Conservation (phyloP, 1,140 invertebrate genomes). For the Leptinotarsa undecemlineata region DNA sequence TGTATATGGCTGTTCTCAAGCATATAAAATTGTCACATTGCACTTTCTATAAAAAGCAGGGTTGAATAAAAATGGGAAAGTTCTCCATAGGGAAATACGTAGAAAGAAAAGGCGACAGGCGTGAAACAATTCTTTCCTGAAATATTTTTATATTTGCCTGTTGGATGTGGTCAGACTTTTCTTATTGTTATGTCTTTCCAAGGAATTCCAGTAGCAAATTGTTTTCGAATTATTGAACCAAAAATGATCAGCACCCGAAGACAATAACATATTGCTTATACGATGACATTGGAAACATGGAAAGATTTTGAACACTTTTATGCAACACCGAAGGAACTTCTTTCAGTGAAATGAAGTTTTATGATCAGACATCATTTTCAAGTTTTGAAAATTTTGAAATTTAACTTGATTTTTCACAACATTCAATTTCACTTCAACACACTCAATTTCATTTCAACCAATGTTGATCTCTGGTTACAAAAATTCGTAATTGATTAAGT, state of each 20-base stretch:
- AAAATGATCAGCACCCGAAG: background rate
- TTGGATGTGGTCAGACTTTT: background rate
- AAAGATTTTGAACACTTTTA: too few relatives aligned
- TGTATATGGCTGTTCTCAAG: background rate
- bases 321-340: too few relatives aligned
- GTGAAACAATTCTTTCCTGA: background rate
- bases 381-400: too few relatives aligned
- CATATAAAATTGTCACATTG: slow-evolving; percentile 2
- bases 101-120: background rate
- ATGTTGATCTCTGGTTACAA: too few relatives aligned
- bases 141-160: background rate
- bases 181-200: background rate
- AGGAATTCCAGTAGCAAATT: background rate
- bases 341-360: too few relatives aligned
- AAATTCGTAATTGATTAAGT: too few relatives aligned
- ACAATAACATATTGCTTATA: background rate
- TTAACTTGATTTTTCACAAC: too few relatives aligned
- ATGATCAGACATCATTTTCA: too few relatives aligned
- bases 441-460: too few relatives aligned
- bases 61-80: background rate
- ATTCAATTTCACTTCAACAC: too few relatives aligned
- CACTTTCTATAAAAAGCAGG: background rate
- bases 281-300: too few relatives aligned
- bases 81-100: background rate
- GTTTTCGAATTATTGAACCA: background rate